A percentile compares a stretch with the other conserved stretches of the same genome.
These are phyloP conservation scores for Aricia agestis DNA, from an alignment of 1,140 invertebrate species.

Conservation along the genomic window DNA sequence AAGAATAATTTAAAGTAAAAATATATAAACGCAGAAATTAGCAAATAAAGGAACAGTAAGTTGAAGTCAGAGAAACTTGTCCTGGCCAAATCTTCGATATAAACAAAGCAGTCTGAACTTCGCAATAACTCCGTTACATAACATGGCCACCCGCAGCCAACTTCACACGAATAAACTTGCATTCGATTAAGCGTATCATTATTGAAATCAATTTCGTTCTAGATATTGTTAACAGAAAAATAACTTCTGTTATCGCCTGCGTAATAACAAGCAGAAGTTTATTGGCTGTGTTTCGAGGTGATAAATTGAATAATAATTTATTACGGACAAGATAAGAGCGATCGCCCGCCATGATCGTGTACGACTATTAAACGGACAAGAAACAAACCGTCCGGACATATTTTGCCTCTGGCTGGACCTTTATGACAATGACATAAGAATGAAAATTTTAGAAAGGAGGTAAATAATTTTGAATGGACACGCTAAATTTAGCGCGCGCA, in stretches of 20 bases:
- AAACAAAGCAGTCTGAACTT: not conserved
- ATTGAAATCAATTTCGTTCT: conserved; percentile 19
- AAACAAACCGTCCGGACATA: no score
- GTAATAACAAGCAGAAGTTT: conserved; percentile 70
- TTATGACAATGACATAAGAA: no score
- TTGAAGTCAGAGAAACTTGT: no score
- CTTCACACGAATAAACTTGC: not conserved
- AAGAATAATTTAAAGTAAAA: no score
- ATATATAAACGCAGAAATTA: no score
- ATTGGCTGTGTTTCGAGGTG: conserved; percentile 54
- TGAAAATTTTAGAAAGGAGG: no score
- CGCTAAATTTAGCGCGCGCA: not conserved
- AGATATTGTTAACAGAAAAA: conserved; percentile 35
- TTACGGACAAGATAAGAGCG: conserved; percentile 56
- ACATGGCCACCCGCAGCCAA: not conserved
- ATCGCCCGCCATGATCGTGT: conserved; percentile 48
- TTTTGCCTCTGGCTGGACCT: no score
- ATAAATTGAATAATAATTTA: conserved; percentile 75
- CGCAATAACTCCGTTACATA: not conserved
- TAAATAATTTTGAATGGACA: no score
- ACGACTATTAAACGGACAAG: conserved; percentile 37
- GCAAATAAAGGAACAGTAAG: no score
- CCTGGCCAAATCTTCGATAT: conserved; percentile 15
- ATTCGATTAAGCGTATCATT: conserved; percentile 19
- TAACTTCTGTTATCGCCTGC: conserved; percentile 50